Evolutionary conservation across 2,888 invertebrate genomes (phyloP).

Genomic region (Drosophila mettleri): DNA sequence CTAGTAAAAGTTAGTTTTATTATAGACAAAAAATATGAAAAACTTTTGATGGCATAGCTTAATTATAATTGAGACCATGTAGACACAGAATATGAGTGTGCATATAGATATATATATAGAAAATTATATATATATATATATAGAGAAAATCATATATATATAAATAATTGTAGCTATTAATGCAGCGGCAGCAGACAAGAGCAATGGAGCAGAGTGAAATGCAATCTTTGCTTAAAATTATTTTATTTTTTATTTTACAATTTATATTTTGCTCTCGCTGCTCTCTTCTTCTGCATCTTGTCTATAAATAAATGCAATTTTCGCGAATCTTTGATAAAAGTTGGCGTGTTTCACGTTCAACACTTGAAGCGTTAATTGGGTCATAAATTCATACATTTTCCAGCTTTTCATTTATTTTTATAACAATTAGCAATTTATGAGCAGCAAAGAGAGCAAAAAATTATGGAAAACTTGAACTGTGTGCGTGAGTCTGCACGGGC

Average conservation of each 20-base stretch:
- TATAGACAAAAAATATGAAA: not conserved
- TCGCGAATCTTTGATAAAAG: slow-evolving; percentile 73
- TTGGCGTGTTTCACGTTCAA: slow-evolving; percentile 50
- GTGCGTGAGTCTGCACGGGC: not conserved
- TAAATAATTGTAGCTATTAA: slow-evolving; percentile 26
- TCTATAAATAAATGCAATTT: slow-evolving; percentile 72
- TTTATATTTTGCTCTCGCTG: not conserved
- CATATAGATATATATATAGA: not conserved
- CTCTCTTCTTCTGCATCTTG: slow-evolving; percentile 4
- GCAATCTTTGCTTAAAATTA: slow-evolving; percentile 60
- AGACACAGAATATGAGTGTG: not conserved
- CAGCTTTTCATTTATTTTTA: slow-evolving; percentile 62
- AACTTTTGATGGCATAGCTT: not conserved
- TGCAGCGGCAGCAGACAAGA: slow-evolving; percentile 35
- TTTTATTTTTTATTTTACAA: slow-evolving; percentile 5
- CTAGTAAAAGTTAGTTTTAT: slow-evolving; percentile 3
- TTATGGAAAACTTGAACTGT: slow-evolving; percentile 18
- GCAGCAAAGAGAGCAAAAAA: slow-evolving; percentile 12
- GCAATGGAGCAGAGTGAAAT: slow-evolving; percentile 64
- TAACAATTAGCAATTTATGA: slow-evolving; percentile 43
- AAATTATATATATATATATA: not conserved
- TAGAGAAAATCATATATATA: slow-evolving; percentile 2
- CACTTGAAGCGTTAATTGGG: slow-evolving; percentile 72
- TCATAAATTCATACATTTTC: slow-evolving; percentile 72
- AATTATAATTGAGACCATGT: slow-evolving; percentile 30